Conservation (phyloP, 2,113 vertebrate genomes). For the Brachypteracias leptosomus region DNA sequence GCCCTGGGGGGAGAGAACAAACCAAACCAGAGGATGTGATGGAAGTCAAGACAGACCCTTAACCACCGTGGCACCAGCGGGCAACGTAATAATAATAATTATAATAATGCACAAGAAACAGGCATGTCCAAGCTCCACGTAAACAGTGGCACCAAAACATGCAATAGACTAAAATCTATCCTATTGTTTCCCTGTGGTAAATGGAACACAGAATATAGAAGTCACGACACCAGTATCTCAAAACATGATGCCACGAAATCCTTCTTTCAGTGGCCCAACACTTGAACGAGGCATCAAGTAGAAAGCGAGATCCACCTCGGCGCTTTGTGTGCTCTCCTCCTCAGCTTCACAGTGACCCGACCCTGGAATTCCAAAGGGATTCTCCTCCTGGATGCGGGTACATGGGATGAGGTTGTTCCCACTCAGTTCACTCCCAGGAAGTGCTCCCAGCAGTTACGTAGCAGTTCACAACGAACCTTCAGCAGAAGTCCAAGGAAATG, state of each 20-base stretch:
- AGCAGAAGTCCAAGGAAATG: conserved; percentile 24
- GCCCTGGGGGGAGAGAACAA: conserved; percentile 7
- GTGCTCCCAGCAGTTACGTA: conserved; percentile 40
- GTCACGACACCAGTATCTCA: conserved; percentile 61
- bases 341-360: conserved; percentile 62
- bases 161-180: conserved; percentile 63
- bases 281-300: not conserved
- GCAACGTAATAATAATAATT: not conserved
- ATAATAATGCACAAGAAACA: conserved; percentile 63
- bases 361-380: not conserved
- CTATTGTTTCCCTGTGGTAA: conserved; percentile 55
- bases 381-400: not conserved
- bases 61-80: conserved; percentile 50
- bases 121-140: conserved; percentile 61
- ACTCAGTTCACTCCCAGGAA: conserved; percentile 1
- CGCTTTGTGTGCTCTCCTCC: not conserved
- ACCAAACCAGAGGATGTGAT: conserved; percentile 48
- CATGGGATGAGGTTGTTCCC: not conserved
- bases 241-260: conserved; percentile 27
- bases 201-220: conserved; percentile 59
- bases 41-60: conserved; percentile 64
- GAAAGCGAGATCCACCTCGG: not conserved
- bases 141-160: conserved; percentile 67
- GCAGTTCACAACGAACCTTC: conserved; percentile 58
- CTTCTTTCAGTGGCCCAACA: not conserved